Base-by-base conservation (phyloP, 2,797 vertebrate genomes). In the Cyclura pinguis region DNA sequence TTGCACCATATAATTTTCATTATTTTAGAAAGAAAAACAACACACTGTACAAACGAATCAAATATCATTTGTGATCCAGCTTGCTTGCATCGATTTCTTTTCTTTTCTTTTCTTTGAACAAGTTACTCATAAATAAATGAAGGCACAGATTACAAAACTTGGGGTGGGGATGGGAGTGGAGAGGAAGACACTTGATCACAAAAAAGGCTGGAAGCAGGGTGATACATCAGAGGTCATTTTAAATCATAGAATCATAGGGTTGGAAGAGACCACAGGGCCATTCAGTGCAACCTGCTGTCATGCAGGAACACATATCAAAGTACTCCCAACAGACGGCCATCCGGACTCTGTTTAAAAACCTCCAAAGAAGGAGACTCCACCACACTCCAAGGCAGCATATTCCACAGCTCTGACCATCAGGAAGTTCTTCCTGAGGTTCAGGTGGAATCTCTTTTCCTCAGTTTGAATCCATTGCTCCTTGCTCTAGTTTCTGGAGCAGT, bases 51-150 rank as follows among this genome's bases (percentile, higher is more conserved):
- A 69, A 80, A 57, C 16, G 62, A 88, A 69, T n/a, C 86, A 57
- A 35, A 27, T 57, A 32, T 42, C 59, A 64, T n/a, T 62, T 91
- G 35, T 27, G 50, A 57, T 5, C 24, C 6, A 85, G 74, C 24
- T 57, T 67, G 4, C n/a, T 27, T 80, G 10, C 6, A 14, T 69
- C 24, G 50, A 0, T 86, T 89, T 84, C 72, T 64, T 52, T 80
- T 77, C 74, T 87, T 86, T 89, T 84, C 72, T 64, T 52, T 80
- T 77, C 74, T 87, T 55, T 88, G 47, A 89, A 76, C 16, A 83
- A 57, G 9, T 64, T 35, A 16, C 69, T 38, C 55, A 72, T 7
- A 42, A 55, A 38, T 27, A 91, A 92, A 22, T 18, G 85, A 93
- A 92, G 59, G 18, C 59, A 84, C 0, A 57, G 82, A 32, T 81